Conservation (phyloP, 2,113 vertebrate genomes). For the Centropus unirufus region DNA sequence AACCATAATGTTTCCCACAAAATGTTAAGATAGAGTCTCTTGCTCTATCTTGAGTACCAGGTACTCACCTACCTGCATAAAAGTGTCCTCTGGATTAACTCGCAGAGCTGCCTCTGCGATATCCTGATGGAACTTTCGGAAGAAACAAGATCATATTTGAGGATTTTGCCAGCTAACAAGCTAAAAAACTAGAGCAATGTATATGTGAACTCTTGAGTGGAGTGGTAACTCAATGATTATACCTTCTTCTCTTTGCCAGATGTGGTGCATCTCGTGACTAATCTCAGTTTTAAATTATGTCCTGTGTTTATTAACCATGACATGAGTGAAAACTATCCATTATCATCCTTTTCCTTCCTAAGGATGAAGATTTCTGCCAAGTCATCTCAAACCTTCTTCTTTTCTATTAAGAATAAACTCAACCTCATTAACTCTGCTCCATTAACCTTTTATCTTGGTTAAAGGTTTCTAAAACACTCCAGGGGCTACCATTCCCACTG, state of each 20-base stretch:
- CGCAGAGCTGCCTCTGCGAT: neutral
- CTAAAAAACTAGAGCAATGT: neutral
- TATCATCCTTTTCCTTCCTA: slow-evolving; percentile 15
- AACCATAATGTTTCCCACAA: neutral
- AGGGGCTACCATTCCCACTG: neutral
- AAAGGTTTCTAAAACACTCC: slow-evolving; percentile 36
- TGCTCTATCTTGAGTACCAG: neutral
- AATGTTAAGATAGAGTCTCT: neutral
- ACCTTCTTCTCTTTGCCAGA: neutral
- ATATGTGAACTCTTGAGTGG: neutral
- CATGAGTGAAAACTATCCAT: neutral
- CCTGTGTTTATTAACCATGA: slow-evolving; percentile 4
- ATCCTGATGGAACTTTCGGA: neutral
- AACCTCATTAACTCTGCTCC: slow-evolving; percentile 14
- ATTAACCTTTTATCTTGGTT: slow-evolving; percentile 48
- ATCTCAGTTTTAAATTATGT: slow-evolving; percentile 15
- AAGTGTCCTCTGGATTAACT: neutral
- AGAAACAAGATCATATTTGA: neutral
- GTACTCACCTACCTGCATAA: neutral
- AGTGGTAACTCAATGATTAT: neutral
- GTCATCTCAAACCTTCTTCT: slow-evolving; percentile 17
- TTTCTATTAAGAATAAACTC: slow-evolving; percentile 35
- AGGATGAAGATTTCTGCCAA: slow-evolving; percentile 19
- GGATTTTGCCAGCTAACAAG: neutral
- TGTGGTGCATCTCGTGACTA: neutral